Base-by-base conservation (phyloP, 2,797 vertebrate genomes). In the Ficedula albicollis region DNA sequence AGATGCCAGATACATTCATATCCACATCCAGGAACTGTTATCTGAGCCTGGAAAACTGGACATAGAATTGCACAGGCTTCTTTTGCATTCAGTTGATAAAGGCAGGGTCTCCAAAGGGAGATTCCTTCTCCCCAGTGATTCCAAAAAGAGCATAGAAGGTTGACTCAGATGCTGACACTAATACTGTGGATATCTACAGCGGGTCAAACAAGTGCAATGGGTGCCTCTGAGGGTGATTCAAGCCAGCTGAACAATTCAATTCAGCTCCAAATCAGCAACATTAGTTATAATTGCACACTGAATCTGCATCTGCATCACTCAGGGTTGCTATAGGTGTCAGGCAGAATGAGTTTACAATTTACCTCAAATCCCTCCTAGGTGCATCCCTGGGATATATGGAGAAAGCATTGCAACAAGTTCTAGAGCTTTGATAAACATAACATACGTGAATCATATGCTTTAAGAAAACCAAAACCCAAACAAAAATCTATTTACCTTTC, bases 241-340 rank as follows among this genome's bases (percentile, higher is more conserved):
- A 84, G 21, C 43, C 67, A 94, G 43, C 16, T 63, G 74, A 76
- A 59, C 22, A 44, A 59, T 18, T 55, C 26, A 27, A 64, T 55
- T 79, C 59, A 48, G n/a, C 48, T 87, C 55, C 78, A 89, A 87
- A 82, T 59, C 36, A 89, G 26, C 69, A 93, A 17, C 36, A 55
- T 29, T 44, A 73, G 9, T 36, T 88, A 32, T 43, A 51, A 48
- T 3, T 84, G 26, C 51, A 82, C 2, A 10, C 17, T 62, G 73
- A 58, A 69, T 43, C 27, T 75, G 58, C 39, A 66, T 43, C 34
- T 66, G 30, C 27, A 54, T 94, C 66, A 21, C 10, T 58, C 11
- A 44, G 29, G 36, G 9, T 9, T 88, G 26, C 8, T 68, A 10
- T 1, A 60, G n/a, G 51, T 72, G 27, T 69, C 43, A 64, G 64